These are phyloP conservation scores for Bombus polaris DNA, from an alignment of 1,140 invertebrate species.

Conservation along the genomic window DNA sequence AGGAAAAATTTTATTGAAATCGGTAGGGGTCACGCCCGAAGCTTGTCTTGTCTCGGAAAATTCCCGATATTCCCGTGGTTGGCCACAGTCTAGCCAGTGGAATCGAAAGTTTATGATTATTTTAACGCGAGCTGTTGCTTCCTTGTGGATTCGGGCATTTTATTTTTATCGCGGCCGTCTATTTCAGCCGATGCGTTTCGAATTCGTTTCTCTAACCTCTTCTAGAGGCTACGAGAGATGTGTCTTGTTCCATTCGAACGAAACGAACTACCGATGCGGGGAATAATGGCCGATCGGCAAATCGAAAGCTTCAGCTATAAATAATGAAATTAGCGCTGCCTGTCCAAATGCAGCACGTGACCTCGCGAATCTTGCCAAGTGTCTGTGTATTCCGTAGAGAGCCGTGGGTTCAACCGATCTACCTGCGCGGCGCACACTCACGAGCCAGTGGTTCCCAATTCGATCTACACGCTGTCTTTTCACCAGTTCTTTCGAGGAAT, in stretches of 20 bases:
- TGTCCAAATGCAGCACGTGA: conserved; percentile 75
- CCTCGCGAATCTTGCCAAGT: conserved; percentile 75
- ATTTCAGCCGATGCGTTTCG: conserved; percentile 37
- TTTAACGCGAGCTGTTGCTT: conserved; percentile 40
- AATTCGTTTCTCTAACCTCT: neutral
- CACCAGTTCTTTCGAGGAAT: neutral
- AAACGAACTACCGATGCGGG: conserved; percentile 18
- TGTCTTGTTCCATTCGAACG: neutral
- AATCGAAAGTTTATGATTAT: conserved; percentile 41
- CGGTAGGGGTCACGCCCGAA: no score
- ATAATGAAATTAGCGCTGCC: conserved; percentile 76
- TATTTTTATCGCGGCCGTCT: conserved; percentile 56
- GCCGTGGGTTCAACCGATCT: conserved; percentile 75
- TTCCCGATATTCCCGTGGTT: neutral
- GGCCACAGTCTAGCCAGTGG: neutral
- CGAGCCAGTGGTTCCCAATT: conserved; percentile 67
- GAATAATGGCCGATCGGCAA: conserved; percentile 68
- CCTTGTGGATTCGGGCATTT: conserved; percentile 46
- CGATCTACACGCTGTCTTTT: neutral
- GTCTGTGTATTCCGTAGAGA: conserved; percentile 77
- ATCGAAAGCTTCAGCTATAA: conserved; percentile 71
- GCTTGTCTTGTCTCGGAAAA: neutral
- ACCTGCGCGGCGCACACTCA: conserved; percentile 73
- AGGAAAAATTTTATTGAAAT: no score
- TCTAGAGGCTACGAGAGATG: no score